Conservation (phyloP, 2,797 vertebrate species). For the Cygnus olor region DNA sequence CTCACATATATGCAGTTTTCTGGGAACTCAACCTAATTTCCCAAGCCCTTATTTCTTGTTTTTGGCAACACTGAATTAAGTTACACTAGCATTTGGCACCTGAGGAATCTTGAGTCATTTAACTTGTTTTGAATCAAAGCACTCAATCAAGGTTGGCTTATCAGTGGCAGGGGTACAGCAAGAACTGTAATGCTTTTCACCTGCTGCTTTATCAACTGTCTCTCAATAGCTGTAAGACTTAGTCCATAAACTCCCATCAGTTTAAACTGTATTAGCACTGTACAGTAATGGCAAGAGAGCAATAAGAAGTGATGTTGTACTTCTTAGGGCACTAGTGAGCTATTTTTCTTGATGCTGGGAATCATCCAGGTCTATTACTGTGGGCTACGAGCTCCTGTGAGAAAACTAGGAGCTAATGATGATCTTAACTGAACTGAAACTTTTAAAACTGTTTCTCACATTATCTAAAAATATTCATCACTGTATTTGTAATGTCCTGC, state of each 20-base stretch:
- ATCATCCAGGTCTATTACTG: slow-evolving; percentile 23
- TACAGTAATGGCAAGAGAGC: slow-evolving; percentile 36
- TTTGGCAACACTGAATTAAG: slow-evolving; percentile 29
- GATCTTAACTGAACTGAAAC: slow-evolving; percentile 56
- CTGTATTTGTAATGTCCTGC: slow-evolving; percentile 34
- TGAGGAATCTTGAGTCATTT: slow-evolving; percentile 35
- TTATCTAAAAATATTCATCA: slow-evolving; percentile 55
- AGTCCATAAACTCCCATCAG: background rate
- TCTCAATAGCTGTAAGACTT: background rate
- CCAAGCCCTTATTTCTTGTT: background rate
- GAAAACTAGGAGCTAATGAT: slow-evolving; percentile 42
- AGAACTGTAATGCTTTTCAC: slow-evolving; percentile 16
- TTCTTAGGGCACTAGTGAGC: slow-evolving; percentile 31
- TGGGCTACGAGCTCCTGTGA: slow-evolving; percentile 10
- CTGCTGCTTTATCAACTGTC: slow-evolving; percentile 14
- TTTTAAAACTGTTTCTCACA: slow-evolving; percentile 63
- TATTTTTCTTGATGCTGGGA: slow-evolving; percentile 32
- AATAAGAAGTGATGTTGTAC: slow-evolving; percentile 22
- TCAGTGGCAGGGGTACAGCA: background rate
- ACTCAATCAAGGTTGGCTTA: slow-evolving; percentile 5
- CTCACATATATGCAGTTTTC: background rate
- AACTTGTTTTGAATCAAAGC: slow-evolving; percentile 17
- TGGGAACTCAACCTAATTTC: background rate
- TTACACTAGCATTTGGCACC: slow-evolving; percentile 17
- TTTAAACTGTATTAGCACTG: slow-evolving; percentile 35